A percentile compares a stretch with the other conserved stretches of the same genome.
Conservation (phyloP, 2,113 vertebrate genomes). For the Notothenia coriiceps region DNA sequence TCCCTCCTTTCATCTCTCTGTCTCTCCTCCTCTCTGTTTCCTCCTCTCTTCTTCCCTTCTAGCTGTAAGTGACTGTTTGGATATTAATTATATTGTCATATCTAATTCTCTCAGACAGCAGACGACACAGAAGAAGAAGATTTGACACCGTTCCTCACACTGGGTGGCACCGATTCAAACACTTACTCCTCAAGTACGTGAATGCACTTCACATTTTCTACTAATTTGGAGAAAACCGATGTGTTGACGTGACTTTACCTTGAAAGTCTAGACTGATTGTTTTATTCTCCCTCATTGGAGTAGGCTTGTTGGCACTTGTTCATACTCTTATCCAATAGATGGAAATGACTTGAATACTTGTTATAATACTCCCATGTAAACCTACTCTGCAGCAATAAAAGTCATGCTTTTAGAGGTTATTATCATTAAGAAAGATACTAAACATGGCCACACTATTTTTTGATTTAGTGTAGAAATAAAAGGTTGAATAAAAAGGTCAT, state of each 20-base stretch:
- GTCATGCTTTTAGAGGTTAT: neutral
- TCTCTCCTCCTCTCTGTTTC: conserved; percentile 8
- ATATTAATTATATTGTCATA: conserved; percentile 59
- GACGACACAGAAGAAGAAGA: conserved; percentile 16
- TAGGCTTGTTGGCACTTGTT: neutral
- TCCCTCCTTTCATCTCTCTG: conserved; percentile 22
- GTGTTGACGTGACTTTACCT: neutral
- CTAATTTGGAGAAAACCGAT: neutral
- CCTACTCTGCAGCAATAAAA: neutral
- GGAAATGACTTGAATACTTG: neutral
- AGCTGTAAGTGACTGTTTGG: conserved; percentile 40
- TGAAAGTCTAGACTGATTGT: conserved; percentile 20
- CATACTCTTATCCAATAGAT: neutral
- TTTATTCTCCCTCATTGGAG: neutral
- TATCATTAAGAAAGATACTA: neutral
- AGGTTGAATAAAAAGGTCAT: neutral
- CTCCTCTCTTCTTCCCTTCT: conserved; percentile 16
- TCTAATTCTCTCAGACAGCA: conserved; percentile 49
- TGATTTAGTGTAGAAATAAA: neutral
- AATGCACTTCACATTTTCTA: conserved; percentile 15
- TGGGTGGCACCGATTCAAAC: conserved; percentile 32
- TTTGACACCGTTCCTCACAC: conserved; percentile 15
- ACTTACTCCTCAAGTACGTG: conserved; percentile 19
- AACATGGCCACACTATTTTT: neutral
- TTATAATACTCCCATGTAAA: neutral